A percentile compares a stretch with the other conserved stretches of the same genome.
phyloP scores from a whole-genome alignment of 2,113 vertebrate genomes.

The Pituophis catenifer region DNA sequence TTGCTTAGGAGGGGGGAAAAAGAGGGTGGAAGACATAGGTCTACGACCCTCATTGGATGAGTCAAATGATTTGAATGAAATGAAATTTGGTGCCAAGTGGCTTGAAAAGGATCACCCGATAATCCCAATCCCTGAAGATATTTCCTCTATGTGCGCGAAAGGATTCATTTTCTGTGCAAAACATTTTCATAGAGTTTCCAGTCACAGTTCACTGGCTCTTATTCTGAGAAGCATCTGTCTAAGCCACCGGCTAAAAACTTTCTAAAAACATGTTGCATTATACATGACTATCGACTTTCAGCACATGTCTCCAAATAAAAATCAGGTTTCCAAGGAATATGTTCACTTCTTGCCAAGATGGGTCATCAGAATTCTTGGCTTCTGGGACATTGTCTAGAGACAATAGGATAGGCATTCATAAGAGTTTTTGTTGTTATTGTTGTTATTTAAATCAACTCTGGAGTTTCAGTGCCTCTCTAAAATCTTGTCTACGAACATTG shows the following conservation, averaged over 20 bases:
- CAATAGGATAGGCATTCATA: fast-evolving
- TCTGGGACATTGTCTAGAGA: not conserved
- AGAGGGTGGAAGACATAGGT: not conserved
- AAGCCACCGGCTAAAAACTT: constrained; percentile 44
- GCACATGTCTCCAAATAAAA: not conserved
- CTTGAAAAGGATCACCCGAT: constrained; percentile 55
- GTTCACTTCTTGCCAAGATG: not conserved
- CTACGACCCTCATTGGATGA: not conserved
- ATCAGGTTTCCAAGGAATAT: not conserved
- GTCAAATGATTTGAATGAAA: constrained; percentile 38
- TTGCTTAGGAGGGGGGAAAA: not conserved
- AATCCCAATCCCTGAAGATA: constrained; percentile 43
- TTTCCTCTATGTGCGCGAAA: constrained; percentile 50
- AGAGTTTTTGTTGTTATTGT: not conserved
- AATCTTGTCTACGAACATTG: not conserved
- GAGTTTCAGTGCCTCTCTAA: not conserved
- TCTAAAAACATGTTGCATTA: constrained; percentile 47
- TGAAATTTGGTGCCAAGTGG: constrained; percentile 43
- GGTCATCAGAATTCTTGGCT: constrained; percentile 1
- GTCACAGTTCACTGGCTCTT: constrained; percentile 57
- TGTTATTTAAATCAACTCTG: not conserved
- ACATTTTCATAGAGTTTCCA: constrained; percentile 56
- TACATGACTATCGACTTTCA: constrained; percentile 28
- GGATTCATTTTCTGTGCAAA: constrained; percentile 60
- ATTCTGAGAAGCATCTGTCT: constrained; percentile 59